phyloP scores from a whole-genome alignment of 2,113 vertebrate species.

The Brachyhypopomus occidentalis region DNA sequence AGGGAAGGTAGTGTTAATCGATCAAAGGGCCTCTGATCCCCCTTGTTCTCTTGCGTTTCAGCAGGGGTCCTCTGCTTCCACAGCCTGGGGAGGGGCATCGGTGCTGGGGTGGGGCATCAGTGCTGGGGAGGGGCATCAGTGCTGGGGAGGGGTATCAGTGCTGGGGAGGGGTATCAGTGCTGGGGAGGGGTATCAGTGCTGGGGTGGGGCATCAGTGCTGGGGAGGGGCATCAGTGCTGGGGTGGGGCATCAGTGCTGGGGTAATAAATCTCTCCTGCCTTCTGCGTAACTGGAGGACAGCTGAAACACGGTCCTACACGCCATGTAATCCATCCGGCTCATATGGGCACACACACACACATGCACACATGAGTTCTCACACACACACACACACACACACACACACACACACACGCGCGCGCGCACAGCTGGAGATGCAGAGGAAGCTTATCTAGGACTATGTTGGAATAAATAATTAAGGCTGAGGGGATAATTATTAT shows the following conservation, averaged over 20 bases:
- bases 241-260: not conserved
- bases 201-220: not conserved
- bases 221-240: not conserved
- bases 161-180: not conserved
- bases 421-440: constrained; percentile 15
- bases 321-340: constrained; percentile 12
- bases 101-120: too few relatives aligned
- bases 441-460: constrained; percentile 32
- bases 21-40: constrained; percentile 15
- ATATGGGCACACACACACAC: not conserved
- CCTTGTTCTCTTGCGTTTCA: too few relatives aligned
- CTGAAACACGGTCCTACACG: constrained; percentile 33
- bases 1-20: constrained; percentile 5
- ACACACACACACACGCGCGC: constrained; percentile 14
- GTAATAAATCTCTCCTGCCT: constrained; percentile 28
- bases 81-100: not conserved
- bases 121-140: not conserved
- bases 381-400: constrained; percentile 25
- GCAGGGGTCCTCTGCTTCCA: not conserved
- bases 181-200: not conserved
- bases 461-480: constrained; percentile 50
- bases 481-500: constrained; percentile 41
- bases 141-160: not conserved
- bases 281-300: constrained; percentile 10
- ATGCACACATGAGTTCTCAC: too few relatives aligned